Base-by-base conservation (phyloP, 2,797 vertebrate genomes). In the Lateolabrax maculatus region DNA sequence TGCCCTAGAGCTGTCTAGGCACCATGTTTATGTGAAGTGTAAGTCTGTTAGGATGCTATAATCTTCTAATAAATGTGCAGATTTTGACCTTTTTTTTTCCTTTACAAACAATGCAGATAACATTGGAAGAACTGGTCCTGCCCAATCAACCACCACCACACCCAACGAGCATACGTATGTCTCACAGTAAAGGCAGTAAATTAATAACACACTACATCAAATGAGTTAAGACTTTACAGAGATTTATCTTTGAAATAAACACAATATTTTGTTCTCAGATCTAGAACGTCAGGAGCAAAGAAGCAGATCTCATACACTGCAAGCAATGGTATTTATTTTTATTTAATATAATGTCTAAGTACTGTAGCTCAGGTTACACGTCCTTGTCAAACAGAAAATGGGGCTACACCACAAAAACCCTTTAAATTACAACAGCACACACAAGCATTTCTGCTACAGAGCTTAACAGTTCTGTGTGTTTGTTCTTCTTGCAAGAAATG, bases 21-120 rank as follows among this genome's bases (percentile, higher is more conserved):
- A 87, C 49, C 57, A 87, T 39, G 70, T 94, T 68, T 78, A 81
- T 80, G 75, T 92, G 15, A 94, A 90, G 60, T 0, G 94, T 95
- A 67, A 89, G 93, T 91, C 34, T 48, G 12, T 46, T 19, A 1
- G 48, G 2, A 12, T 13, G 2, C 31, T 41, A 3, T 31, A 6
- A 19, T 13, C 9, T 7, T 52, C 2, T 10, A 9, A 37, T 9
- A 23, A 6, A 15, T 48, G 9, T 44, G 6, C 5, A 57, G 10
- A 34, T 18, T 6, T 1, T 43, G 9, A 56, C 12, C 2, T 1
- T 19, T 57, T 19, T 75, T 37, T n/a, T n/a, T n/a, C n/a, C 23
- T 43, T n/a, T 15, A n/a, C 44, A 15, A 27, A 13, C 21, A 16
- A 11, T 64, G 13, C 62, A 91, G 81, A 53, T 73, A 1, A 18